Conservation (phyloP, 2,888 invertebrate genomes). For the Himalopsyche japonica region DNA sequence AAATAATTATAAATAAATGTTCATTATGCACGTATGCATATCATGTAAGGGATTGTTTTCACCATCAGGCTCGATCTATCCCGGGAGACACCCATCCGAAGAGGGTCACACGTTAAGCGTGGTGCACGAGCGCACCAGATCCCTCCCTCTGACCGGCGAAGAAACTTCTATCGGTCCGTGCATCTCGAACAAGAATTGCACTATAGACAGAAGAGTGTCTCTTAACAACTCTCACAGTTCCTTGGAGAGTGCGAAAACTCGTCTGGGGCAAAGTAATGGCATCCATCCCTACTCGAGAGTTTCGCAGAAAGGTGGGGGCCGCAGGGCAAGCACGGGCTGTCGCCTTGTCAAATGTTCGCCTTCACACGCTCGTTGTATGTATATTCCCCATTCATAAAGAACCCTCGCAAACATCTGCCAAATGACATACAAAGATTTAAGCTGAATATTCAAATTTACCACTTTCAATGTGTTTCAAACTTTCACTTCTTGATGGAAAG, state of each 20-base stretch:
- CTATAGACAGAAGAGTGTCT: constrained; percentile 46
- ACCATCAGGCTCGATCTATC: constrained; percentile 4
- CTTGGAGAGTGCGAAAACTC: background rate
- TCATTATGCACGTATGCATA: background rate
- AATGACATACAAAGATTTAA: background rate
- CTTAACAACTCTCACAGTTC: constrained; percentile 43
- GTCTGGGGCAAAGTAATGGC: constrained; percentile 43
- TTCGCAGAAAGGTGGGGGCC: constrained; percentile 32
- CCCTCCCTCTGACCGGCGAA: constrained; percentile 67
- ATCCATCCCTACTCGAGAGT: constrained; percentile 6
- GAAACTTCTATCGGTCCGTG: constrained; percentile 50
- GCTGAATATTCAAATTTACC: no score
- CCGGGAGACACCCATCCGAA: constrained; percentile 5
- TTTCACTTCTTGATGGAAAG: no score
- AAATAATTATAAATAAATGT: background rate
- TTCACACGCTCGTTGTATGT: constrained; percentile 15
- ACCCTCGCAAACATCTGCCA: background rate
- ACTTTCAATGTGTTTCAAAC: no score
- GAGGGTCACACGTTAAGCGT: constrained; percentile 47
- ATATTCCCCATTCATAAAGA: background rate
- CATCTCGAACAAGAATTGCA: constrained; percentile 43
- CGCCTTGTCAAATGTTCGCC: constrained; percentile 42
- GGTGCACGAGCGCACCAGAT: constrained; percentile 69
- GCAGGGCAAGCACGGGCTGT: constrained; percentile 56
- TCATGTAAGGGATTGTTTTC: constrained; percentile 1